Conservation (phyloP, 1,140 invertebrate genomes). For the Phthorimaea operculella region DNA sequence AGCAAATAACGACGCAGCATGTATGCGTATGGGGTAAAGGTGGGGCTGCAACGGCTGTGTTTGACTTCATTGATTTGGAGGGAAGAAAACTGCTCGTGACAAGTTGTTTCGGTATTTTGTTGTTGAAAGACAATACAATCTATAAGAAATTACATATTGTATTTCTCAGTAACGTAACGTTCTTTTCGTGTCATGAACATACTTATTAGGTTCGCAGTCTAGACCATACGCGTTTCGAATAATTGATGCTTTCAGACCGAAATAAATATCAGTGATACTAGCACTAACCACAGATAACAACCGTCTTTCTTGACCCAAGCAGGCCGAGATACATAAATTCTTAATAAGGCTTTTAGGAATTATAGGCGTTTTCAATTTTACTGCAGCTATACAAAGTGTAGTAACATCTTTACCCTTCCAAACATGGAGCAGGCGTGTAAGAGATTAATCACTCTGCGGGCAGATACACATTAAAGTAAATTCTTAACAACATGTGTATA, state of each 20-base stretch:
- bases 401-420: background rate
- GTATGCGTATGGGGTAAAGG: background rate
- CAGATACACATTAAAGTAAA: conserved; percentile 49
- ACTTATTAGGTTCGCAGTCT: too few species aligned
- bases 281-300: too few species aligned
- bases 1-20: conserved; percentile 11
- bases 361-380: too few species aligned
- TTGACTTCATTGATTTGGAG: background rate
- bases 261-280: too few species aligned
- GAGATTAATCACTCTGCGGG: conserved; percentile 47
- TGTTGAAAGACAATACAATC: background rate
- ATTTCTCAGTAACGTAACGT: background rate
- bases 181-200: background rate
- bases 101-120: background rate
- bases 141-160: background rate
- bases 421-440: background rate
- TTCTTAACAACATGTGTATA: conserved; percentile 49
- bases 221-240: too few species aligned
- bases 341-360: too few species aligned
- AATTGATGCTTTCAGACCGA: too few species aligned
- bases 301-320: too few species aligned
- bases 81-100: background rate
- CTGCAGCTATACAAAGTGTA: background rate
- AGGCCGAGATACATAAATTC: too few species aligned
- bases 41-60: background rate